Evolutionary conservation across 53 echinoderm and acorn worm genomes (phyloP), one percentile per base, ranked within the genome.

Genomic region (Holothuria scabra): DNA sequence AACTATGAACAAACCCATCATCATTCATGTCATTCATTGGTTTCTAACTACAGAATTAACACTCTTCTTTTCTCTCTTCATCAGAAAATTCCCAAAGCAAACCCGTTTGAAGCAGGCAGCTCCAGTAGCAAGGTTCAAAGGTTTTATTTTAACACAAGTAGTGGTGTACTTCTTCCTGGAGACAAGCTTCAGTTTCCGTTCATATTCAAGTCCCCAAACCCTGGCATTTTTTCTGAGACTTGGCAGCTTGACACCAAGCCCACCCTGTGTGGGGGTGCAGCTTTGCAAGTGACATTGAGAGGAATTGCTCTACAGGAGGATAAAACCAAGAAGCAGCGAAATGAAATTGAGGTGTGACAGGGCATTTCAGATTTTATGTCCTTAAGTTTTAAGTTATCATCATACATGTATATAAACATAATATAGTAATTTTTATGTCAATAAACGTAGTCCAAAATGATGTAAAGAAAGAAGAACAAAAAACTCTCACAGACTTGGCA

Each of bases 131-230:
- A 89, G 76, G 90, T 91, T 31, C 97, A 97, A 67, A 88, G 94
- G 52, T 97, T 97, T 86, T 97, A 97, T 82, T 97, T 97, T 90
- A 94, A 97, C 87, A 97, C 97, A 75, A 97, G 97, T 65, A 97
- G 94, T 83, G 97, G 94, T 16, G 97, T 97, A 8, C 80, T 97
- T 20, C 86, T 97, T 7, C 97, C 97, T 26, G 97, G 97, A 49
- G 97, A 97, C 84, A 92, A 90, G 26, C 88, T 97, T n/a, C 92
- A 92, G 79, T 97, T 97, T 61, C 97, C 97, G 21, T 97, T 97
- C 64, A 94, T 94, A 87, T 97, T 97, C 92, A 97, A 97, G 87
- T 97, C 97, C 4, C 97, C 97, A 29, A 97, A 97, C 65, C 91
- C 97, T 37, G 97, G 97, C 38, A 97, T 97, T 85, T 97, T 97